Evolutionary conservation across 2,797 vertebrate species (phyloP).

Genomic region (Craterocephalus amniculus): DNA sequence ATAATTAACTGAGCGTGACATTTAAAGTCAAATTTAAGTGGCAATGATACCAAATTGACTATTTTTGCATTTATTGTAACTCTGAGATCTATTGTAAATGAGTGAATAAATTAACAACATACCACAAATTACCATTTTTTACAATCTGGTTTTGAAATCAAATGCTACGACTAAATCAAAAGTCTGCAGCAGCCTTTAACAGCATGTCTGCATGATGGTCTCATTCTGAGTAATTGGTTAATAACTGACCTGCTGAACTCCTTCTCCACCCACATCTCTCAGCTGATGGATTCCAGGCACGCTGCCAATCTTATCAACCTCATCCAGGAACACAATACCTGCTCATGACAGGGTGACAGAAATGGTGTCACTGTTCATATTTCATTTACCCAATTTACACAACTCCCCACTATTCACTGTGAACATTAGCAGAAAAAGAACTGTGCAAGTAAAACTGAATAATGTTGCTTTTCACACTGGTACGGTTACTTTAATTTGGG

Average conservation of each 20-base stretch:
- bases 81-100: too few species aligned
- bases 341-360: slow-evolving; percentile 22
- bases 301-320: slow-evolving; percentile 99
- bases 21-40: too few species aligned
- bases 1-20: too few species aligned
- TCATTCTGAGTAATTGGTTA: not conserved
- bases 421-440: not conserved
- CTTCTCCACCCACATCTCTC: slow-evolving; percentile 97
- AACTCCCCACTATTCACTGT: not conserved
- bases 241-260: slow-evolving; percentile 94
- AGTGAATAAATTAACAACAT: too few species aligned
- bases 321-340: slow-evolving; percentile 99
- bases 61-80: too few species aligned
- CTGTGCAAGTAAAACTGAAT: not conserved
- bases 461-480: not conserved
- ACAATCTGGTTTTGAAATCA: not conserved
- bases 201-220: not conserved
- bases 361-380: not conserved
- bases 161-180: not conserved
- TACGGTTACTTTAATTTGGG: too few species aligned
- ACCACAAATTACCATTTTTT: not conserved
- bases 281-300: slow-evolving; percentile 99
- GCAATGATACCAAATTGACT: too few species aligned
- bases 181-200: not conserved
- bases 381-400: not conserved